Percentiles rank a stretch among this genome's conserved stretches.
These are phyloP conservation scores for Stratiomys singularior DNA, from an alignment of 2,888 invertebrate genomes.

Conservation along the genomic window DNA sequence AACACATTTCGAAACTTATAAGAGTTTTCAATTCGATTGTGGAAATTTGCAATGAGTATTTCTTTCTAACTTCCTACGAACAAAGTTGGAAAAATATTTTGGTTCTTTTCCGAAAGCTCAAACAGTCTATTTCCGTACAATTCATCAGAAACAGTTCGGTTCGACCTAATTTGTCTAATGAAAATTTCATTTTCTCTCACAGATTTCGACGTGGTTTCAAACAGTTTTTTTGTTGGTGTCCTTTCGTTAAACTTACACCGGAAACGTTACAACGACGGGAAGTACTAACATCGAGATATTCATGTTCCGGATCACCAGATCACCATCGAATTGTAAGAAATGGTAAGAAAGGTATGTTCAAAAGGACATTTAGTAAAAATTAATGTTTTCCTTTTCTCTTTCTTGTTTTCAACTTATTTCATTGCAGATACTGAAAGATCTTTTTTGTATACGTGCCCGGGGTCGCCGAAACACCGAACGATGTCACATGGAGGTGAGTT, in stretches of 20 bases:
- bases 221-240: constrained; percentile 90
- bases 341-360: constrained; percentile 66
- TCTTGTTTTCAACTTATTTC: constrained; percentile 32
- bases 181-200: constrained; percentile 48
- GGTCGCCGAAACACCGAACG: constrained; percentile 59
- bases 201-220: constrained; percentile 95
- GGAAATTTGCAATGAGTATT: no score
- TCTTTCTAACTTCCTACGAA: no score
- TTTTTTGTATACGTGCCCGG: constrained; percentile 63
- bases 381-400: constrained; percentile 6
- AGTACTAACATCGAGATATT: constrained; percentile 80
- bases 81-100: no score
- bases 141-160: no score
- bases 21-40: no score
- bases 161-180: background rate
- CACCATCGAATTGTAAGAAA: constrained; percentile 76
- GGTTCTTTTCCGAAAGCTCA: no score
- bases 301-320: constrained; percentile 82
- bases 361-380: constrained; percentile 12
- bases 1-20: no score
- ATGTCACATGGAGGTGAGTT: constrained; percentile 53
- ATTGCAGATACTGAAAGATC: constrained; percentile 64
- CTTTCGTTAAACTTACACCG: constrained; percentile 76
- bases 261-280: constrained; percentile 77
- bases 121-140: no score